phyloP scores from a whole-genome alignment of 2,113 vertebrate genomes.

The Prionailurus bengalensis region DNA sequence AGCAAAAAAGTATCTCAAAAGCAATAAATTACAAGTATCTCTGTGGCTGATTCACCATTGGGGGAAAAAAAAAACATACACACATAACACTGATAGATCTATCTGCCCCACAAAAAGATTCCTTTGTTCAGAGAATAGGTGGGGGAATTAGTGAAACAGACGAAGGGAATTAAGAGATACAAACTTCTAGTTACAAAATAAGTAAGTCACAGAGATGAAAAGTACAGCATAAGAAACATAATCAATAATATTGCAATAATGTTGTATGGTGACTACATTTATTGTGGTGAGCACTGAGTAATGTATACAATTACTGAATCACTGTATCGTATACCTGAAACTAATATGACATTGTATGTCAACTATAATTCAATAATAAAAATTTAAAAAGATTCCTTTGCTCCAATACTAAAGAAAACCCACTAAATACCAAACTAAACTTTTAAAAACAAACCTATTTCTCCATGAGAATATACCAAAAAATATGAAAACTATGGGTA shows the following conservation, averaged over 20 bases:
- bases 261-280: neutral
- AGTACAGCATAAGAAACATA: neutral
- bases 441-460: neutral
- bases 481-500: neutral
- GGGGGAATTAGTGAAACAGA: neutral
- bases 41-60: constrained; percentile 41
- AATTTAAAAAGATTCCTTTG: constrained; percentile 39
- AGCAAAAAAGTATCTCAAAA: constrained; percentile 60
- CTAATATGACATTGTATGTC: neutral
- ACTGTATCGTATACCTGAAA: neutral
- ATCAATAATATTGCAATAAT: neutral
- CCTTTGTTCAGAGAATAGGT: neutral
- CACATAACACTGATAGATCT: neutral
- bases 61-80: neutral
- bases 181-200: neutral
- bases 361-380: neutral
- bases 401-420: constrained; percentile 39
- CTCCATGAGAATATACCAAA: constrained; percentile 35
- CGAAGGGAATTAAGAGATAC: neutral
- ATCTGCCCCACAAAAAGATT: constrained; percentile 35
- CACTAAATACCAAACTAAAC: constrained; percentile 32
- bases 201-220: neutral
- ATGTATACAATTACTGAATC: neutral
- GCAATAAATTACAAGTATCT: constrained; percentile 36
- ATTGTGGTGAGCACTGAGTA: neutral